Conservation (phyloP, 2,888 invertebrate genomes). For the Mermis nigrescens region DNA sequence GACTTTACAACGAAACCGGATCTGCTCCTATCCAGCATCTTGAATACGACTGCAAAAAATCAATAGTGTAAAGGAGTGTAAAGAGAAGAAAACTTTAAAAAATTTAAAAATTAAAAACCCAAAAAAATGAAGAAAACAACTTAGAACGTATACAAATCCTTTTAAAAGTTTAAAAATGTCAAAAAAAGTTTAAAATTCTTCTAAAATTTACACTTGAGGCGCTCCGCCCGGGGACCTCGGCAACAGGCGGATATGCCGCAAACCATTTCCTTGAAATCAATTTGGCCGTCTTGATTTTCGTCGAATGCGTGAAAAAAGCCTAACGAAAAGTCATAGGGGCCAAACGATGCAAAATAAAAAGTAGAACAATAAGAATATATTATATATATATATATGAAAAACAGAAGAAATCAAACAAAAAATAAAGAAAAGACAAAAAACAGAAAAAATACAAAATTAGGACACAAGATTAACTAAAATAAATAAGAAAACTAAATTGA, state of each 20-base stretch:
- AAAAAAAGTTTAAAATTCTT: too few species aligned
- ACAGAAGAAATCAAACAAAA: not conserved
- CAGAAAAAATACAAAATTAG: not conserved
- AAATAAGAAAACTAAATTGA: too few species aligned
- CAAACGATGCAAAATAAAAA: not conserved
- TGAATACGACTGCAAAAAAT: slow-evolving; percentile 57
- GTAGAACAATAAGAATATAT: not conserved
- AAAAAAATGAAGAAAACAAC: slow-evolving; percentile 12
- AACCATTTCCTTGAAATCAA: slow-evolving; percentile 82
- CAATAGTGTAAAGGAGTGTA: too few species aligned
- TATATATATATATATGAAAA: not conserved
- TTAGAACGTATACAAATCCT: too few species aligned
- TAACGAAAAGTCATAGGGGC: slow-evolving; percentile 17
- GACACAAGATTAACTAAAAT: not conserved
- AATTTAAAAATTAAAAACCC: slow-evolving; percentile 6
- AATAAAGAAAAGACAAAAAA: not conserved
- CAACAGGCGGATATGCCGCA: slow-evolving; percentile 85
- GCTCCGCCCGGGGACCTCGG: slow-evolving; percentile 62
- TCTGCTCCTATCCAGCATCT: slow-evolving; percentile 52
- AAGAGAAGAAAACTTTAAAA: slow-evolving; percentile 6
- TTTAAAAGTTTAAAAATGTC: not conserved
- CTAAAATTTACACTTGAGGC: slow-evolving; percentile 46
- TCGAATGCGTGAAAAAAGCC: slow-evolving; percentile 60
- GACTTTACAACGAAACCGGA: too few species aligned
- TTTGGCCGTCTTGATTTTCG: slow-evolving; percentile 72